phyloP scores from a whole-genome alignment of 2,888 invertebrate genomes.

The Melanchra persicariae region DNA sequence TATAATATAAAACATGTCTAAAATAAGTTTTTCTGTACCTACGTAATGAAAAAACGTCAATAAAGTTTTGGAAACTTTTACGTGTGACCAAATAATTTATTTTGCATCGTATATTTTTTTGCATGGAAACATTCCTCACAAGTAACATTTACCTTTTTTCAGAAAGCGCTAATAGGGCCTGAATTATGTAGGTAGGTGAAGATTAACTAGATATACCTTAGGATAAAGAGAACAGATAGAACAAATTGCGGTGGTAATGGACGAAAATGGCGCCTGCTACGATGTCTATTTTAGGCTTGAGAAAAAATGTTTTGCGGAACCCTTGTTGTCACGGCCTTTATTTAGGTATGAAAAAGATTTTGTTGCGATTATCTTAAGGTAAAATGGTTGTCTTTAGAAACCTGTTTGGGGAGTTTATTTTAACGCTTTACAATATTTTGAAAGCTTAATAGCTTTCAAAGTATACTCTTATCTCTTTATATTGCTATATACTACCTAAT shows the following conservation, averaged over 20 bases:
- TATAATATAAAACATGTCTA: too few relatives aligned
- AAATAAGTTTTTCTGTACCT: too few relatives aligned
- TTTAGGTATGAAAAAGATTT: not conserved
- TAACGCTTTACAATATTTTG: too few relatives aligned
- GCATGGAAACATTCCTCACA: not conserved
- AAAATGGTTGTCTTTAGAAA: not conserved
- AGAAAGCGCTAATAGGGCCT: conserved; percentile 20
- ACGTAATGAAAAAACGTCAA: too few relatives aligned
- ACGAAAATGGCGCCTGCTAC: conserved; percentile 39
- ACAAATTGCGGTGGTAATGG: conserved; percentile 46
- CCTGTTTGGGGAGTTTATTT: not conserved
- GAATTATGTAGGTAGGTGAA: conserved; percentile 37
- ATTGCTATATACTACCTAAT: too few relatives aligned
- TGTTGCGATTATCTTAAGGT: not conserved
- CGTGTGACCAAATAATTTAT: not conserved
- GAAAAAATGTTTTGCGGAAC: conserved; percentile 11
- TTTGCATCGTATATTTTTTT: not conserved
- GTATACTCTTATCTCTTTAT: too few relatives aligned
- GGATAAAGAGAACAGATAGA: conserved; percentile 37
- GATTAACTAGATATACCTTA: conserved; percentile 29
- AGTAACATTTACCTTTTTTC: conserved; percentile 21
- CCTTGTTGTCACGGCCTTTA: conserved; percentile 11
- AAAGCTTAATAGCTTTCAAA: too few relatives aligned
- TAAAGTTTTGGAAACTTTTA: conserved; percentile 23
- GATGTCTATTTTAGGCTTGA: conserved; percentile 15